Percentiles rank a stretch among this genome's conserved stretches.
Evolutionary conservation across 2,888 invertebrate species (phyloP).

Genomic region (Timandra comae): DNA sequence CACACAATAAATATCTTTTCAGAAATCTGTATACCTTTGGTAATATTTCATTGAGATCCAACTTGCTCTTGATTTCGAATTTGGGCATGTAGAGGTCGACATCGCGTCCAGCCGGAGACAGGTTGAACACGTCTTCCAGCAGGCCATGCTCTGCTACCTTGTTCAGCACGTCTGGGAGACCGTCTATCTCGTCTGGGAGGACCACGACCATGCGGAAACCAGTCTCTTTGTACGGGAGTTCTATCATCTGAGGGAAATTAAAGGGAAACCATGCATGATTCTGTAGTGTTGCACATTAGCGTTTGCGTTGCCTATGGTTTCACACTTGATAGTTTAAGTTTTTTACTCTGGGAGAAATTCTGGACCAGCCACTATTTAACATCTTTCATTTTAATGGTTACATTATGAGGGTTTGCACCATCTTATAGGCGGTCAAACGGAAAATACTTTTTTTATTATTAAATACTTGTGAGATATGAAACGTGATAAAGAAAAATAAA

Average conservation of each 20-base stretch:
- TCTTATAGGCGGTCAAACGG: too few relatives aligned
- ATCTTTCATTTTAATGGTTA: too few relatives aligned
- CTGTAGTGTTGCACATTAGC: too few relatives aligned
- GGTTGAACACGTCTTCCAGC: constrained; percentile 32
- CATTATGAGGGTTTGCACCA: too few relatives aligned
- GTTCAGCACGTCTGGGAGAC: constrained; percentile 35
- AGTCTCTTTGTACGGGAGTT: constrained; percentile 44
- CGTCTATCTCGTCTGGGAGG: constrained; percentile 40
- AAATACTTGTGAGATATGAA: neutral
- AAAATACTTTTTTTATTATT: too few relatives aligned
- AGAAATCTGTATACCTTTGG: too few relatives aligned
- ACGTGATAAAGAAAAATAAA: neutral
- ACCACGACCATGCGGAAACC: constrained; percentile 49
- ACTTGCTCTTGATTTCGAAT: constrained; percentile 38
- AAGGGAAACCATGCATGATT: too few relatives aligned
- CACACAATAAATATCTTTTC: too few relatives aligned
- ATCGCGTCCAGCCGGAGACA: constrained; percentile 25
- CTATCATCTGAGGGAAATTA: constrained; percentile 42
- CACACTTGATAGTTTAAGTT: too few relatives aligned
- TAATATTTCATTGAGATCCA: constrained; percentile 39
- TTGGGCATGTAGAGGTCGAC: constrained; percentile 41
- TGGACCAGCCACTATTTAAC: too few relatives aligned
- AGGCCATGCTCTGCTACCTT: constrained; percentile 36
- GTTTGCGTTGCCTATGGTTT: too few relatives aligned
- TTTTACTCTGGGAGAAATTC: too few relatives aligned